Base-by-base conservation (phyloP, 2,113 vertebrate species). In the Engraulis encrasicolus region DNA sequence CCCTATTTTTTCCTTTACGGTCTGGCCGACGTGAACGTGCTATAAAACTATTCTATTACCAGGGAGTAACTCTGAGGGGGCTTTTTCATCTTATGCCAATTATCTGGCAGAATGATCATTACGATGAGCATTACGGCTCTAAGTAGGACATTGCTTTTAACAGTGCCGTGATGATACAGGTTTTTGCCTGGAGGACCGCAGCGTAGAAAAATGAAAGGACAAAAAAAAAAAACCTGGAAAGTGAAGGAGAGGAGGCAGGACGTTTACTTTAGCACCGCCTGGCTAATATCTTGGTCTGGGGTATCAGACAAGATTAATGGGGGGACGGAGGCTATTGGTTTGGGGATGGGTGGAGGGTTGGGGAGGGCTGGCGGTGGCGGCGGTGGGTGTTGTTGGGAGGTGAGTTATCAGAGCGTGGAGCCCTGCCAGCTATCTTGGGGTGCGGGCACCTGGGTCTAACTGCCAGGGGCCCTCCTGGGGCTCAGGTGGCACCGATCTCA, bases 341-440 rank as follows among this genome's bases (percentile, higher is more conserved):
- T 1, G 27, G 2, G 23, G n/a, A 2, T 11, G 31, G 6, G 27
- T 15, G 61, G n/a, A 23, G 6, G 58, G n/a, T 0, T 1, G 27
- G 2, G 23, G n/a, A 2, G 11, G 31, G 6, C 12, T 15, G 61
- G n/a, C n/a, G 6, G 58, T n/a, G n/a, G n/a, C n/a, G n/a, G n/a
- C n/a, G n/a, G n/a, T n/a, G n/a, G n/a, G n/a, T n/a, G n/a, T n/a
- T n/a, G n/a, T n/a, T 31, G 58, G 0, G 58, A 9, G 58, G 27
- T 12, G 61, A 71, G 61, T 74, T 74, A 74, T 74, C 66, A 74
- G 66, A 74, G 66, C 66, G 15, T 74, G 66, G 66, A 74, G 66
- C 66, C 66, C 66, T 74, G 66, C 66, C 66, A 74, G 66, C 66
- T 12, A 74, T 74, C 66, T 74, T 15, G 27, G 66, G 66, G 66